Evolutionary conservation across 1,140 invertebrate genomes (phyloP).

Genomic region (Platorchestia sp.): DNA sequence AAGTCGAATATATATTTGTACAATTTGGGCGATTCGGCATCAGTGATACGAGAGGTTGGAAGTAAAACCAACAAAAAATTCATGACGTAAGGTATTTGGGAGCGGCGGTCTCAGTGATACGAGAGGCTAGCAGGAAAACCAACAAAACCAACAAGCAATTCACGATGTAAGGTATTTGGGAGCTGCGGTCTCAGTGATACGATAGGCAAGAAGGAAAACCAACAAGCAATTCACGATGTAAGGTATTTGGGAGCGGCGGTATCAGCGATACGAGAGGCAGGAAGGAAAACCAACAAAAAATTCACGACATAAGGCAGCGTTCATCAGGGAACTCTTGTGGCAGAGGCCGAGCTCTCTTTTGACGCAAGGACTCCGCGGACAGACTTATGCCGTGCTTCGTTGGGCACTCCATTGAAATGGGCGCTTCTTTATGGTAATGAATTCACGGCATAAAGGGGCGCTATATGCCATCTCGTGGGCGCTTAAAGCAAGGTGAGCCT

Average conservation of each 20-base stretch:
- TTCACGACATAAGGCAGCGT: slow-evolving; percentile 1
- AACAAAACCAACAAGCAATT: slow-evolving; percentile 13
- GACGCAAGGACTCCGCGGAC: slow-evolving; percentile 14
- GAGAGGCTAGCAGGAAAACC: background rate
- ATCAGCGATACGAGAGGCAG: background rate
- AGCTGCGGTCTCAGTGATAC: too few relatives aligned
- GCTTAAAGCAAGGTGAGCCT: slow-evolving; percentile 11
- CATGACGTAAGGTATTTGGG: too few relatives aligned
- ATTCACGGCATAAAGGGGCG: slow-evolving; percentile 29
- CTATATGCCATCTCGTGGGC: background rate
- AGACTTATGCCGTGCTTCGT: slow-evolving; percentile 29
- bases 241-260: too few relatives aligned
- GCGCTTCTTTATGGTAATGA: slow-evolving; percentile 44
- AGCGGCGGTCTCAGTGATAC: slow-evolving; percentile 24
- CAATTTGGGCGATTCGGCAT: background rate
- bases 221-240: too few relatives aligned
- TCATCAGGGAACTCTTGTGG: slow-evolving; percentile 37
- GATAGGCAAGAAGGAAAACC: too few relatives aligned
- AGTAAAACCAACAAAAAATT: too few relatives aligned
- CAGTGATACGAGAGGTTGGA: too few relatives aligned
- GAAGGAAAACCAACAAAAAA: background rate
- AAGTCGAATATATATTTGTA: background rate
- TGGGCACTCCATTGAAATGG: slow-evolving; percentile 23
- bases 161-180: background rate
- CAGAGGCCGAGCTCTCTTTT: slow-evolving; percentile 20